These are phyloP conservation scores for Cheilosia vulpina DNA, from an alignment of 2,888 invertebrate genomes.

Conservation along the genomic window DNA sequence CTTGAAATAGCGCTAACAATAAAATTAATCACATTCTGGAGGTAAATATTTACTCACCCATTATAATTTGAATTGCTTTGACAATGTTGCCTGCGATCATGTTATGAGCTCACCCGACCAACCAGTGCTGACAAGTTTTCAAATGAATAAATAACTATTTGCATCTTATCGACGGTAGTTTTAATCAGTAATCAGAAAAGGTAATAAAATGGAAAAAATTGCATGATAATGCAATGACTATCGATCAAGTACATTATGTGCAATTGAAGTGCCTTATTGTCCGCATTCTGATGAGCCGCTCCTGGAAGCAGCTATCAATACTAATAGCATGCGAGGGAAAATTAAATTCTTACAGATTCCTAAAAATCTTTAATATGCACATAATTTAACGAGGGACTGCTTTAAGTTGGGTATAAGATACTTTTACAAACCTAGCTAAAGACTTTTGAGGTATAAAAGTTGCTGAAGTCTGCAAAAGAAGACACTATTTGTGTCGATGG, in stretches of 20 bases:
- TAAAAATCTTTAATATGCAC: too few species aligned
- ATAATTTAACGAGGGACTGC: too few species aligned
- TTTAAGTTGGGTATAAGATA: too few species aligned
- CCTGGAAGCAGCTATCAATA: neutral
- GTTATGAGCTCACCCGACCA: neutral
- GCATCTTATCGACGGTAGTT: constrained; percentile 4
- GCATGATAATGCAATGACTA: neutral
- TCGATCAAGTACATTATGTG: neutral
- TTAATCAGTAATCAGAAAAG: neutral
- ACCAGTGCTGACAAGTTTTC: neutral
- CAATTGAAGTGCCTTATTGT: neutral
- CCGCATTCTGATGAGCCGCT: constrained; percentile 40
- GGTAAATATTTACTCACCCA: too few species aligned
- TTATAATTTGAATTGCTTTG: neutral
- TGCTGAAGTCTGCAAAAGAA: too few species aligned
- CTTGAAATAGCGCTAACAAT: too few species aligned
- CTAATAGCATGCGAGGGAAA: neutral
- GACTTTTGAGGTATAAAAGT: too few species aligned
- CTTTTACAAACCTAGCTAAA: too few species aligned
- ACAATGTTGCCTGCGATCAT: constrained; percentile 21
- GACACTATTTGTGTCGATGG: too few species aligned
- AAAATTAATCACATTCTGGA: too few species aligned
- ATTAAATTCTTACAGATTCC: neutral
- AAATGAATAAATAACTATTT: constrained; percentile 18
- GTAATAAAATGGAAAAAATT: neutral